Evolutionary conservation across 2,113 vertebrate species (phyloP), one percentile per base, ranked within the genome.

Genomic region (Myrmecobius fasciatus): DNA sequence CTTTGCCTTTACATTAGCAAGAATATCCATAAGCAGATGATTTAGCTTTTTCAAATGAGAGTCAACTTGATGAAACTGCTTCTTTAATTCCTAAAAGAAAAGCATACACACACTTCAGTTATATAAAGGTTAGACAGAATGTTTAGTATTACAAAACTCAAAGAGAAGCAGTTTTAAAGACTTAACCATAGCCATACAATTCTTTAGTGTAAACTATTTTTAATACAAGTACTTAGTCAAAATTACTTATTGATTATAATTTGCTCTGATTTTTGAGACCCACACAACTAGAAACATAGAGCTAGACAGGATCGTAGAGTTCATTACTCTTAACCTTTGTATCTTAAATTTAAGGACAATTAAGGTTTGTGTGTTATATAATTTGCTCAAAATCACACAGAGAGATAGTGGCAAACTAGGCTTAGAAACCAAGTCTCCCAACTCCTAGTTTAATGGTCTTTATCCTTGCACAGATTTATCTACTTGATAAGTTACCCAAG

Each of bases 1-100:
- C 98, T 99, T 99, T 25, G 96, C 96, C 96, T 99, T 99, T 89
- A 99, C 96, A 89, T 99, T 99, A 93, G 98, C 98, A 97, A 99
- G 98, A 97, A 99, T 98, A 96, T 99, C 99, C 93, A 98, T 97
- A 97, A 99, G 98, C 90, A 99, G 97, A 67, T 96, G 94, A 97
- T 99, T 99, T 89, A 99, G 95, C 95, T 98, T 98, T 92, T 98
- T 98, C 96, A 99, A 92, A 95, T 99, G 98, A 95, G 92, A 96
- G 97, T 99, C 98, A 53, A 99, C 97, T 89, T 99, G 98, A 91
- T 97, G 96, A 93, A 99, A 98, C 92, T 98, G 98, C 11, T 98
- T 97, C 9, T 96, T 98, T 91, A 99, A 97, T 93, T 99, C 99
- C 99, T 99, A 97, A 90, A 94, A 97, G 93, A 92, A 91, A 54